Conservation (phyloP, 2,113 vertebrate genomes). For the Sinocyclocheilus maitianheensis region DNA sequence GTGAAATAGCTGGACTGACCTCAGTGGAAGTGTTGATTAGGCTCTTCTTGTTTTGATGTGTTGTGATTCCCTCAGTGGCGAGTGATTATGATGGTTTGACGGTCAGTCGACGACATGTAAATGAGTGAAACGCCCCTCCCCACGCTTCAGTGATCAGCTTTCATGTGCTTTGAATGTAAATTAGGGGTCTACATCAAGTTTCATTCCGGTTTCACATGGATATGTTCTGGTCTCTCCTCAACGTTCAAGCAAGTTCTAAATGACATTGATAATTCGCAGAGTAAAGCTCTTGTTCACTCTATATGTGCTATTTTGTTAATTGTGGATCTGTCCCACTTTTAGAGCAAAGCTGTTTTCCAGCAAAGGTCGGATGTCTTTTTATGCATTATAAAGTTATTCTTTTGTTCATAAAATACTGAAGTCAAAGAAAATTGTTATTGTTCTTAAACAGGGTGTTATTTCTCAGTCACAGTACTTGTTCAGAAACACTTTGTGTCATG, state of each 20-base stretch:
- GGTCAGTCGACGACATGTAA: neutral
- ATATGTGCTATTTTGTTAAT: neutral
- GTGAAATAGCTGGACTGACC: conserved; percentile 24
- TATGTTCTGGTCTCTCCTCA: conserved; percentile 37
- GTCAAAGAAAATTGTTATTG: no score
- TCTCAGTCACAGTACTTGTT: neutral
- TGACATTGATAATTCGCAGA: neutral
- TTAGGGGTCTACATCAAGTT: conserved; percentile 27
- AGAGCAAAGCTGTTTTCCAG: neutral
- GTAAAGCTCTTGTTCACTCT: neutral
- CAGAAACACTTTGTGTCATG: neutral
- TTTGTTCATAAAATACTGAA: neutral
- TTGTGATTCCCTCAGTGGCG: neutral
- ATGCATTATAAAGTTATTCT: neutral
- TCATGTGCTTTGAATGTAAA: conserved; percentile 36
- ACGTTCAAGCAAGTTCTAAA: neutral
- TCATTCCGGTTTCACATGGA: conserved; percentile 30
- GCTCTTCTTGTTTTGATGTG: neutral
- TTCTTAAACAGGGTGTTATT: neutral
- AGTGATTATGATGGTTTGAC: conserved; percentile 3
- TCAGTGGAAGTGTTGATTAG: neutral
- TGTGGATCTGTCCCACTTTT: neutral
- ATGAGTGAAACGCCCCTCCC: neutral
- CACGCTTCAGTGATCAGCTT: neutral
- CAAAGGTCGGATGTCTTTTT: neutral